A percentile compares a stretch with the other conserved stretches of the same genome.
These are phyloP conservation scores for Andricus grossulariae DNA, from an alignment of 1,140 invertebrate genomes.

Conservation along the genomic window DNA sequence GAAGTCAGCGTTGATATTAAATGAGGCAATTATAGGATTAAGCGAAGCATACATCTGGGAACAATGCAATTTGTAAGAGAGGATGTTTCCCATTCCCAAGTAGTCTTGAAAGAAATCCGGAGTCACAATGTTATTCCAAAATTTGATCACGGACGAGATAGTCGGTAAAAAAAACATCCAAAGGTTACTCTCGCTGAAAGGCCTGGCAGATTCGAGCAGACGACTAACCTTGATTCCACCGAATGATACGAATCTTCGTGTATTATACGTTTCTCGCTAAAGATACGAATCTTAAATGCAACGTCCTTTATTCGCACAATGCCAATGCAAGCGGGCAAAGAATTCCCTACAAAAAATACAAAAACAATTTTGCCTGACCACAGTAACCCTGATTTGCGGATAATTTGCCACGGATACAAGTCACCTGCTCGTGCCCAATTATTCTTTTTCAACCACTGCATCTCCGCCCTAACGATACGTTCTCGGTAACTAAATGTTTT, in stretches of 20 bases:
- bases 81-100: conserved; percentile 37
- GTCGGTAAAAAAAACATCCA: conserved; percentile 47
- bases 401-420: conserved; percentile 52
- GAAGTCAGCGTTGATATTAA: conserved; percentile 24
- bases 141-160: conserved; percentile 40
- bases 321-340: conserved; percentile 38
- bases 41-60: conserved; percentile 34
- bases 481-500: not conserved
- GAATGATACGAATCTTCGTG: conserved; percentile 49
- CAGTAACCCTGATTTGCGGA: conserved; percentile 37
- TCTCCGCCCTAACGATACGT: not conserved
- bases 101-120: conserved; percentile 41
- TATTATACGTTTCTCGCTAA: conserved; percentile 49
- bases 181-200: conserved; percentile 54
- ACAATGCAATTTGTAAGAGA: conserved; percentile 47
- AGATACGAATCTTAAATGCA: conserved; percentile 49
- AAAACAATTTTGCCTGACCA: conserved; percentile 16
- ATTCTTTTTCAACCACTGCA: conserved; percentile 21
- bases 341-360: conserved; percentile 32
- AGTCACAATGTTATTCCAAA: conserved; percentile 46
- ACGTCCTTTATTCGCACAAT: conserved; percentile 37
- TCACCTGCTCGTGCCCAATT: conserved; percentile 49
- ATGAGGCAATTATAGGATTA: conserved; percentile 22
- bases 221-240: conserved; percentile 54
- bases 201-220: conserved; percentile 51